Conservation (phyloP, 2,797 vertebrate species). For the Xiphophorus birchmanni region DNA sequence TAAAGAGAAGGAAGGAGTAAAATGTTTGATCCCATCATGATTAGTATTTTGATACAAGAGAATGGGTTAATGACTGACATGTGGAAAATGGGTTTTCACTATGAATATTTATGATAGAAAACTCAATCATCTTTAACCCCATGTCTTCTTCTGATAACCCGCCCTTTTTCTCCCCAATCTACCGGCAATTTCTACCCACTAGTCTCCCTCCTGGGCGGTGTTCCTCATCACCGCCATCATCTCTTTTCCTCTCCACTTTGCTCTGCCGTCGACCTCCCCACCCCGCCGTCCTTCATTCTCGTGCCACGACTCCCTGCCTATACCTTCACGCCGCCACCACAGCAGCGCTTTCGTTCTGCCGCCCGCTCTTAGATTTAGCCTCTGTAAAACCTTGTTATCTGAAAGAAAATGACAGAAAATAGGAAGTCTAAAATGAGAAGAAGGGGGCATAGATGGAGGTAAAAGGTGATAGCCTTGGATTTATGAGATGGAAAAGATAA, state of each 20-base stretch:
- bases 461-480: slow-evolving; percentile 55
- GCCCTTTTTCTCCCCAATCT: background rate
- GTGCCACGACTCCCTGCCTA: slow-evolving; percentile 14
- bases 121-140: slow-evolving; percentile 33
- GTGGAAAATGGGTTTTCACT: slow-evolving; percentile 1
- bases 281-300: slow-evolving; percentile 43
- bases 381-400: slow-evolving; percentile 59
- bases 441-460: slow-evolving; percentile 37
- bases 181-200: slow-evolving; percentile 12
- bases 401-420: slow-evolving; percentile 29
- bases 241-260: slow-evolving; percentile 21
- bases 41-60: slow-evolving; percentile 1
- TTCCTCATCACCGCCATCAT: slow-evolving; percentile 37
- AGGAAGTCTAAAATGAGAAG: slow-evolving; percentile 20
- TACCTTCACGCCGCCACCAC: slow-evolving; percentile 40
- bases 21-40: slow-evolving; percentile 1
- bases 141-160: slow-evolving; percentile 15
- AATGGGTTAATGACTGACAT: slow-evolving; percentile 9
- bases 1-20: background rate
- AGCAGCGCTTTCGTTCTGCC: slow-evolving; percentile 48
- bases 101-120: slow-evolving; percentile 19
- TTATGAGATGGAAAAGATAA: slow-evolving; percentile 37
- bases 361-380: slow-evolving; percentile 41
- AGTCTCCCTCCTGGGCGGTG: slow-evolving; percentile 20
- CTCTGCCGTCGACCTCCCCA: slow-evolving; percentile 20